Conservation (phyloP, 2,797 vertebrate genomes). For the Centropyge bicolor region DNA sequence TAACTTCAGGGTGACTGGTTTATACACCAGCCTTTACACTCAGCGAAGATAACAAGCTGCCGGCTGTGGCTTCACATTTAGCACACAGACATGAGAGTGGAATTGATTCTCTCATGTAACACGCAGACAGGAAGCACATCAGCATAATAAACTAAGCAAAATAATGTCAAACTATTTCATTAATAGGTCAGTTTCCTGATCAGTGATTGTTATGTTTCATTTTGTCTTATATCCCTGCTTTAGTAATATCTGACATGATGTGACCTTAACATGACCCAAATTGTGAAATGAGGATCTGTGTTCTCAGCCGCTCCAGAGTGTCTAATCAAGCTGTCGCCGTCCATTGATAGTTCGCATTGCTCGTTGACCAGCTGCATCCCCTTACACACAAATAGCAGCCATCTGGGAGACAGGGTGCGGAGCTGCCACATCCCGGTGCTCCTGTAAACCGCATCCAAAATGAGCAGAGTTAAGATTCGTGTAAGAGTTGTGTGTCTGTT, state of each 20-base stretch:
- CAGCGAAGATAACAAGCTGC: no score
- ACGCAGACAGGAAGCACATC: no score
- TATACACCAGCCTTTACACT: no score
- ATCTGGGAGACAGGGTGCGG: conserved; percentile 36
- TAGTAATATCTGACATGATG: not conserved
- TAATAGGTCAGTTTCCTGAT: no score
- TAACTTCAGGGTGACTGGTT: not conserved
- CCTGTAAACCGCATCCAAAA: conserved; percentile 30
- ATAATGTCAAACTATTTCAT: no score
- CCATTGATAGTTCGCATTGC: conserved; percentile 47
- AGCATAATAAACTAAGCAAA: no score
- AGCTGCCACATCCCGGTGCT: conserved; percentile 43
- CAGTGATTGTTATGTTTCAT: no score
- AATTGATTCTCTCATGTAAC: no score
- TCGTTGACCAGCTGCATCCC: conserved; percentile 65
- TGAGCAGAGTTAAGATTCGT: conserved; percentile 19
- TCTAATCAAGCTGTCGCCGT: conserved; percentile 47
- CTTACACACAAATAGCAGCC: conserved; percentile 55
- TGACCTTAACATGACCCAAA: not conserved
- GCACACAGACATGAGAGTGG: no score
- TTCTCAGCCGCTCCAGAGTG: conserved; percentile 22
- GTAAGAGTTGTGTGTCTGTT: conserved; percentile 11
- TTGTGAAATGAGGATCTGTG: conserved; percentile 9
- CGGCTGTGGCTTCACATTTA: no score
- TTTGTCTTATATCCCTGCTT: no score